Percentiles rank a stretch among this genome's conserved stretches.
Conservation (phyloP, 1,140 invertebrate species). For the Drosophila mayri region DNA sequence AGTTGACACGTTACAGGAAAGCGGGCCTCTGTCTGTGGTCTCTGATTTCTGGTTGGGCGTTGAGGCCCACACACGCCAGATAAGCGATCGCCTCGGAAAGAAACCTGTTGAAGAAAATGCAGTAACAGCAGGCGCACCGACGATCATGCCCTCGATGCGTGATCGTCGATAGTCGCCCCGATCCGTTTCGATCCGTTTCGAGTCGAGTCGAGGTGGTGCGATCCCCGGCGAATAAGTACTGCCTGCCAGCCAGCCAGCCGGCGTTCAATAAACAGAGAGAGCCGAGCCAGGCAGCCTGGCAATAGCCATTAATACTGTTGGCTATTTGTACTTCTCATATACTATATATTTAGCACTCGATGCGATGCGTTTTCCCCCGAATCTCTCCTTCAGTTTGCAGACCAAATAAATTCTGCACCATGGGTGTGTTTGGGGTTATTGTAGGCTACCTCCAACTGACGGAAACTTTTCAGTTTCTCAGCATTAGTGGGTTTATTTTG, state of each 20-base stretch:
- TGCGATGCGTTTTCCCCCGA: constrained; percentile 22
- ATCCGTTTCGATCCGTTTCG: constrained; percentile 17
- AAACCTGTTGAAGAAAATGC: constrained; percentile 81
- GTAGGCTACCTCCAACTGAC: constrained; percentile 14
- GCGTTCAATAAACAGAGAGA: constrained; percentile 47
- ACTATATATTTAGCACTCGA: constrained; percentile 33
- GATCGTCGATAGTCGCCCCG: constrained; percentile 56
- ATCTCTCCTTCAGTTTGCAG: constrained; percentile 33
- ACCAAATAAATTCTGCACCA: constrained; percentile 39
- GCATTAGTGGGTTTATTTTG: constrained; percentile 20
- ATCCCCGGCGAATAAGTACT: constrained; percentile 33
- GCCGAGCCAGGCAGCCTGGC: constrained; percentile 30
- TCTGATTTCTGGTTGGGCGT: constrained; percentile 44
- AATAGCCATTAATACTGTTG: constrained; percentile 53
- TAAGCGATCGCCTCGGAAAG: constrained; percentile 57
- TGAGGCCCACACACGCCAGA: constrained; percentile 47
- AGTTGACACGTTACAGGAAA: constrained; percentile 67
- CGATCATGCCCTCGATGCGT: constrained; percentile 71
- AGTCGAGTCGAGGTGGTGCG: constrained; percentile 39
- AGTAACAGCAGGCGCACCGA: constrained; percentile 44
- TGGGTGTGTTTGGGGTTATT: neutral
- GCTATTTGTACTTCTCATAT: constrained; percentile 49
- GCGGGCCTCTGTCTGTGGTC: constrained; percentile 40
- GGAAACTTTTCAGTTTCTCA: constrained; percentile 37
- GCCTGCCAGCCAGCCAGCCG: constrained; percentile 23